A percentile compares a stretch with the other conserved stretches of the same genome.
Evolutionary conservation across 2,888 invertebrate species (phyloP).

Genomic region (Leptinotarsa peninsularis): DNA sequence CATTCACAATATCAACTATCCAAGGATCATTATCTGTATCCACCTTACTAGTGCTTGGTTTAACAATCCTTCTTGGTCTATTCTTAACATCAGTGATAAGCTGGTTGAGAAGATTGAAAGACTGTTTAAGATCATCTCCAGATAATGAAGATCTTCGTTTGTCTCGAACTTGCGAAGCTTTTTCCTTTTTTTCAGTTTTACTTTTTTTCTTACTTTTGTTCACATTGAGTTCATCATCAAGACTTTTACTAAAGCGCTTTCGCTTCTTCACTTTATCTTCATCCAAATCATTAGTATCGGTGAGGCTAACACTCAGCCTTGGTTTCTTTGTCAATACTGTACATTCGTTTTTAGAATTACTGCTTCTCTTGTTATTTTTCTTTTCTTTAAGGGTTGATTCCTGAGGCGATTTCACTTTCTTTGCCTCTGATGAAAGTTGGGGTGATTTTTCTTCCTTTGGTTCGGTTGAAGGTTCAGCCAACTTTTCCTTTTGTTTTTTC

Average conservation of each 20-base stretch:
- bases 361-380: slow-evolving; percentile 11
- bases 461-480: slow-evolving; percentile 5
- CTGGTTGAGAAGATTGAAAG: slow-evolving; percentile 47
- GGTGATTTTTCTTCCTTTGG: neutral
- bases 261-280: slow-evolving; percentile 13
- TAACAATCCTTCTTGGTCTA: slow-evolving; percentile 46
- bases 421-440: neutral
- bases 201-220: slow-evolving; percentile 28
- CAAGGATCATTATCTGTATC: slow-evolving; percentile 36
- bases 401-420: neutral
- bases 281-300: slow-evolving; percentile 19
- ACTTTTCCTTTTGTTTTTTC: too few species aligned
- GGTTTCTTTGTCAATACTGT: slow-evolving; percentile 16
- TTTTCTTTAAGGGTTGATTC: neutral
- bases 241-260: slow-evolving; percentile 21
- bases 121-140: slow-evolving; percentile 31
- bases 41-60: slow-evolving; percentile 37
- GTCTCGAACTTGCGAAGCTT: slow-evolving; percentile 7
- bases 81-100: slow-evolving; percentile 51
- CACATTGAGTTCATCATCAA: slow-evolving; percentile 10
- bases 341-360: slow-evolving; percentile 8
- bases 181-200: slow-evolving; percentile 24
- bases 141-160: neutral
- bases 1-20: slow-evolving; percentile 35
- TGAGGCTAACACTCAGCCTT: slow-evolving; percentile 27